Conservation (phyloP, 1,140 invertebrate genomes). For the Trachymyrmex cornetzi region DNA sequence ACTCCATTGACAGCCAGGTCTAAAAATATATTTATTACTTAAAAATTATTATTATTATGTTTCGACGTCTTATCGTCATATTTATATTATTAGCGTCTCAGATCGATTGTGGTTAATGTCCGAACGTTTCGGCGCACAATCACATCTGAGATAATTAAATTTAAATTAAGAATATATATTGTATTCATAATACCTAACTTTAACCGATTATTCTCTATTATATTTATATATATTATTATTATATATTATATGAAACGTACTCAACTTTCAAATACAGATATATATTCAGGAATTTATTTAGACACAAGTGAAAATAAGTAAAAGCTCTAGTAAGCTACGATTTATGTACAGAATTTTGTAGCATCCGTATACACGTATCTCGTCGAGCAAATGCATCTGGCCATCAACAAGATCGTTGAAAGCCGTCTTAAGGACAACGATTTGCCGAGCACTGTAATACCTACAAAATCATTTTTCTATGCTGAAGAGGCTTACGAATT, state of each 20-base stretch:
- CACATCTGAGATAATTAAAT: too few relatives aligned
- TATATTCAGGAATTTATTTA: neutral
- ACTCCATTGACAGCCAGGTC: constrained; percentile 73
- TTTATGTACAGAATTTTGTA: constrained; percentile 73
- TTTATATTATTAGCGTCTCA: too few relatives aligned
- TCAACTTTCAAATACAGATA: neutral
- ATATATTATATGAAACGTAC: neutral
- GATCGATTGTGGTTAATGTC: too few relatives aligned
- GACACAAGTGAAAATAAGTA: neutral
- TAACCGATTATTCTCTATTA: too few relatives aligned
- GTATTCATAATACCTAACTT: too few relatives aligned
- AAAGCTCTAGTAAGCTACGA: neutral
- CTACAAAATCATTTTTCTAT: constrained; percentile 56
- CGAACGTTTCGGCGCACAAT: too few relatives aligned
- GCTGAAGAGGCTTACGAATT: constrained; percentile 77
- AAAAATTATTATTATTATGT: constrained; percentile 18
- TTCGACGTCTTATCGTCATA: too few relatives aligned
- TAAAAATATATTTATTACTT: constrained; percentile 6
- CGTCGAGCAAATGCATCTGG: constrained; percentile 75
- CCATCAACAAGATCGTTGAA: constrained; percentile 73
- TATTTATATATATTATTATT: constrained; percentile 1
- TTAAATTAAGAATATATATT: too few relatives aligned
- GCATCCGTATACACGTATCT: constrained; percentile 72
- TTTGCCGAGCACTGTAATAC: accelerated
- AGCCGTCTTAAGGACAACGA: constrained; percentile 37